Percentiles rank a stretch among this genome's conserved stretches.
phyloP scores from a whole-genome alignment of 2,113 vertebrate species.

The Bettongia penicillata region DNA sequence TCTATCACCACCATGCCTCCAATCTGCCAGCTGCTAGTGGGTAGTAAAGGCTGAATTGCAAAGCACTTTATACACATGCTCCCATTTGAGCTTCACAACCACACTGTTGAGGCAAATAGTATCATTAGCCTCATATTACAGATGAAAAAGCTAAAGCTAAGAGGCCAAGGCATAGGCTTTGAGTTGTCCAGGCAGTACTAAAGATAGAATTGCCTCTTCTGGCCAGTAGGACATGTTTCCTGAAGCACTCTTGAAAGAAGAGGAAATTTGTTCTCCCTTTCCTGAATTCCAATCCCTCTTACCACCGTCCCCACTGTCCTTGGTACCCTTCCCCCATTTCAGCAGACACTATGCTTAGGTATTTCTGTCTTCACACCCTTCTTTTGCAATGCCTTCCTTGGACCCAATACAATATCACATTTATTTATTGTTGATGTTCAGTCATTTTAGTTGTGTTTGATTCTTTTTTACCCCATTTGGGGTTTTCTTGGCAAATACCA shows the following conservation, averaged over 20 bases:
- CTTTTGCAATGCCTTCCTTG: background rate
- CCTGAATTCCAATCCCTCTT: background rate
- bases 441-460: background rate
- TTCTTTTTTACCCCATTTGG: background rate
- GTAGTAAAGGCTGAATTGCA: too few relatives aligned
- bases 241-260: background rate
- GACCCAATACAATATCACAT: background rate
- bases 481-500: background rate
- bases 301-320: background rate
- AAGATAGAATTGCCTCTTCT: background rate
- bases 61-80: background rate
- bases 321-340: background rate
- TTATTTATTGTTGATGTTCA: background rate
- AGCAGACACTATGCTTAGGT: background rate
- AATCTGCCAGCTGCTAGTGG: too few relatives aligned
- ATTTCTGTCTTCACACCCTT: background rate
- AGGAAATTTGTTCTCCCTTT: background rate
- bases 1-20: too few relatives aligned
- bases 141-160: background rate
- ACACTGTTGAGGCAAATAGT: background rate
- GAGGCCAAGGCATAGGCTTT: background rate
- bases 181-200: background rate
- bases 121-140: background rate
- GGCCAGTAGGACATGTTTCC: background rate
- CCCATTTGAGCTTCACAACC: background rate